phyloP scores from a whole-genome alignment of 2,888 invertebrate species.

The Ommatoiulus sabulosus region DNA sequence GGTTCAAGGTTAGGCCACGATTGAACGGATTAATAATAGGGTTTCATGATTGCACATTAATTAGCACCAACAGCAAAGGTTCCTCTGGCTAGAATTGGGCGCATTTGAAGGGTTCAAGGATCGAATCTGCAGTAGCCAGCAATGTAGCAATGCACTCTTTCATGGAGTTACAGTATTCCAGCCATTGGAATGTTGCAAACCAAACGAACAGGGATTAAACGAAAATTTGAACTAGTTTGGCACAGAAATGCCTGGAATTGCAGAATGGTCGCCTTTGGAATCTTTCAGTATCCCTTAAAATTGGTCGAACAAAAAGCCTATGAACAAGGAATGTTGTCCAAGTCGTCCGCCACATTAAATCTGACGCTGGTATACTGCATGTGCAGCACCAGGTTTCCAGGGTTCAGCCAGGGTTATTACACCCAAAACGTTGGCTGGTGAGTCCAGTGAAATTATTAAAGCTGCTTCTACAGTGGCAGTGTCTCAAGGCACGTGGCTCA shows the following conservation, averaged over 20 bases:
- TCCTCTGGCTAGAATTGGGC: no score
- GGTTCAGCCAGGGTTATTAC: not conserved
- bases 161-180: no score
- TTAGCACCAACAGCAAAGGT: no score
- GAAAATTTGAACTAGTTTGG: not conserved
- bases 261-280: not conserved
- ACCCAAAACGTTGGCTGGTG: not conserved
- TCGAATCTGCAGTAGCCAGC: no score
- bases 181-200: not conserved
- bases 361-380: no score
- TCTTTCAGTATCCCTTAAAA: not conserved
- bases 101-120: no score
- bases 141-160: no score
- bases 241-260: not conserved
- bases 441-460: not conserved
- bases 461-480: constrained; percentile 17
- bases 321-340: no score
- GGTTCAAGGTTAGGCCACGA: no score
- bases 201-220: not conserved
- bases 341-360: not conserved
- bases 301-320: no score
- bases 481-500: constrained; percentile 60
- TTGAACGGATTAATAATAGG: no score
- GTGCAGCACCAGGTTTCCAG: not conserved
- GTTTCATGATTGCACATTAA: no score